phyloP scores from a whole-genome alignment of 2,888 invertebrate species.

The Rotaria socialis region DNA sequence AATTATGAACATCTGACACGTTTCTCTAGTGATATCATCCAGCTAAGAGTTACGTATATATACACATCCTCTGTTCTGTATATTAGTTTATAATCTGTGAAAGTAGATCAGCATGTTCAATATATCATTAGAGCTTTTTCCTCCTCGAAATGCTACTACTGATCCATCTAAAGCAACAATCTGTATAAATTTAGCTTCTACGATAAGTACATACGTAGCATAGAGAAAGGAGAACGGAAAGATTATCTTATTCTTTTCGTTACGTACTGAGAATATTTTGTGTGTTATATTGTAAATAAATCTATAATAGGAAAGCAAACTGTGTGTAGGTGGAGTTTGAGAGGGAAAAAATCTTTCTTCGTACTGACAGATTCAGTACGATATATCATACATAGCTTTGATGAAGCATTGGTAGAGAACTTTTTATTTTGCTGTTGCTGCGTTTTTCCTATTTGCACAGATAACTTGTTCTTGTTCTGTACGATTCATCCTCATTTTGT shows the following conservation, averaged over 20 bases:
- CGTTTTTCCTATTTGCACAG: not conserved
- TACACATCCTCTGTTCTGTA: conserved; percentile 86
- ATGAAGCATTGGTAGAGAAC: not conserved
- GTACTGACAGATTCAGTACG: not conserved
- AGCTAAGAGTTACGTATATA: conserved; percentile 65
- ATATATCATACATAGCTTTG: not conserved
- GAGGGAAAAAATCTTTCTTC: not conserved
- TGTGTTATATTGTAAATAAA: not conserved
- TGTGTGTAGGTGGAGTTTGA: not conserved
- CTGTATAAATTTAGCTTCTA: not conserved
- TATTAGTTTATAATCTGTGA: conserved; percentile 96
- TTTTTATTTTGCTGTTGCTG: not conserved
- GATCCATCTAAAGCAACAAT: too few relatives aligned
- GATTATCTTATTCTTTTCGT: not conserved
- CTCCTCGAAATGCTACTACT: not conserved
- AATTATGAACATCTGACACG: conserved; percentile 73
- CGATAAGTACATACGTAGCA: not conserved
- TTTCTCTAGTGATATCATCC: conserved; percentile 62
- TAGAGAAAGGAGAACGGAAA: not conserved
- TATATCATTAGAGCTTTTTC: conserved; percentile 69
- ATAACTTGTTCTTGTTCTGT: conserved; percentile 6
- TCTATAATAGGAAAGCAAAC: conserved; percentile 1
- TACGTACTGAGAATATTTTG: not conserved
- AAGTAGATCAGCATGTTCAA: conserved; percentile 92
- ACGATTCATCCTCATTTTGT: not conserved